phyloP scores from a whole-genome alignment of 2,888 invertebrate genomes.

The Leucophenga montana region DNA sequence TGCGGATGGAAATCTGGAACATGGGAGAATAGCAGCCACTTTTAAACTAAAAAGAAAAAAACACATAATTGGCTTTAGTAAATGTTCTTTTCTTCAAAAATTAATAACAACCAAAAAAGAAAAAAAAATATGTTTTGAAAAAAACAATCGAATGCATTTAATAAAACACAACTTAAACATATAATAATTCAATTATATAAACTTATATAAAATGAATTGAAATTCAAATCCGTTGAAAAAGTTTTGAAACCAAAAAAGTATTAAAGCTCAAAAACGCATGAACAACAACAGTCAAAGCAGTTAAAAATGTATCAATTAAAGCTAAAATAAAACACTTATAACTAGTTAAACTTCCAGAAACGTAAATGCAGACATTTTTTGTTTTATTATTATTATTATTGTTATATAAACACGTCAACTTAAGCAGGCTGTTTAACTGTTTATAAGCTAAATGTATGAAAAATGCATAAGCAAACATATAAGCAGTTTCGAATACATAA shows the following conservation, averaged over 20 bases:
- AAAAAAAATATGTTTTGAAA: constrained; percentile 40
- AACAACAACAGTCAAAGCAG: constrained; percentile 24
- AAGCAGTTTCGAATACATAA: too few relatives aligned
- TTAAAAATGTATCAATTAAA: constrained; percentile 28
- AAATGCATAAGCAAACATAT: too few relatives aligned
- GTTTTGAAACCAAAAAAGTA: constrained; percentile 27
- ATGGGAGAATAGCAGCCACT: too few relatives aligned
- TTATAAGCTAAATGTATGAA: too few relatives aligned
- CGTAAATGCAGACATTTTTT: too few relatives aligned
- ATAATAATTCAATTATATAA: constrained; percentile 36
- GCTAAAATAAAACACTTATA: constrained; percentile 5
- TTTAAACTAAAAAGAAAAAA: neutral
- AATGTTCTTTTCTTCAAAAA: constrained; percentile 21
- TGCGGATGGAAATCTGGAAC: too few relatives aligned
- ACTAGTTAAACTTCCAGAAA: neutral
- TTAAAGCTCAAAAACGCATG: constrained; percentile 32
- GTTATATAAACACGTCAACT: too few relatives aligned
- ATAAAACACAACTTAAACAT: constrained; percentile 15
- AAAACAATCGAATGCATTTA: constrained; percentile 10
- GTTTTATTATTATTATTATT: too few relatives aligned
- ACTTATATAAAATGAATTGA: constrained; percentile 32
- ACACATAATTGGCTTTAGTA: neutral
- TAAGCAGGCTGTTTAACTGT: too few relatives aligned
- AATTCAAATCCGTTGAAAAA: constrained; percentile 47
- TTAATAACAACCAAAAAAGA: constrained; percentile 46